These are phyloP conservation scores for Arvicanthis niloticus DNA, from an alignment of 2,113 vertebrate species.

Conservation along the genomic window DNA sequence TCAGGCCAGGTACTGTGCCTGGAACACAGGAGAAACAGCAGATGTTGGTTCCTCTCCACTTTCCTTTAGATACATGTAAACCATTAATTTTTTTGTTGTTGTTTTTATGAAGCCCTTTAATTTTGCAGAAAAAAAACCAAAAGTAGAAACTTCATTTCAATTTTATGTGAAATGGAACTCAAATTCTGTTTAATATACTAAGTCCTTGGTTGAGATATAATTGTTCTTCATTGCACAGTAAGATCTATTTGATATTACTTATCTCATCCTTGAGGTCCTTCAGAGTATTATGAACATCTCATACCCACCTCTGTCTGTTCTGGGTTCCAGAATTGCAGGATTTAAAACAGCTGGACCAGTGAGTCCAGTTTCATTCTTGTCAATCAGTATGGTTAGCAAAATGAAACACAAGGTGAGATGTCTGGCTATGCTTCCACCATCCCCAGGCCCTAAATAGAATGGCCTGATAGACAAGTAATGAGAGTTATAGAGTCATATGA, in stretches of 20 bases:
- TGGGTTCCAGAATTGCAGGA: constrained; percentile 93
- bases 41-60: neutral
- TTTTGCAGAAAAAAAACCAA: neutral
- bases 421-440: neutral
- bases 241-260: neutral
- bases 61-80: neutral
- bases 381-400: constrained; percentile 79
- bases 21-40: neutral
- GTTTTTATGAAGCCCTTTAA: neutral
- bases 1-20: neutral
- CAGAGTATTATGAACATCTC: neutral
- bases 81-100: neutral
- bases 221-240: neutral
- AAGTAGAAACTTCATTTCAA: constrained; percentile 40
- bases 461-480: neutral
- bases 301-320: constrained; percentile 88
- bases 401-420: constrained; percentile 72
- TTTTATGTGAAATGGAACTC: neutral
- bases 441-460: neutral
- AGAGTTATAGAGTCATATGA: neutral
- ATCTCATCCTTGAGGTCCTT: neutral
- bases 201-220: neutral
- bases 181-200: neutral
- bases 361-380: constrained; percentile 87
- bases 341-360: constrained; percentile 92